Base-by-base conservation (phyloP, 2,888 invertebrate species). In the Cotesia congregata region DNA sequence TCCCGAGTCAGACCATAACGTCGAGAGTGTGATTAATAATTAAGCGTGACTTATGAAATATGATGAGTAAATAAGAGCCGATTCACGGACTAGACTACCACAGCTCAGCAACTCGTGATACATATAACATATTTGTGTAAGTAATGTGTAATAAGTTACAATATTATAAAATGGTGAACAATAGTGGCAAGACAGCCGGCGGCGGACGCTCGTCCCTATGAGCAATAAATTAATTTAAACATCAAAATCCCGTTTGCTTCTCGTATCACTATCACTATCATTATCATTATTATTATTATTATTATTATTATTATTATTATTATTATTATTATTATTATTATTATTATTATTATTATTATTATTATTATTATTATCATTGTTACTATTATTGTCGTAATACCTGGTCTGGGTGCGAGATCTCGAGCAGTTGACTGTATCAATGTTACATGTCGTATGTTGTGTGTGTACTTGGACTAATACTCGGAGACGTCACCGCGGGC, bases 211-310 rank as follows among this genome's bases (percentile, higher is more conserved):
- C 30, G 73, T 67, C 60, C 73, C 50, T 39, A 41, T 59, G 38
- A 72, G 76, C 80, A 79, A 82, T 82, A 82, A 82, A 82, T 82
- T 79, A 79, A 78, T 76, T 80, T 80, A 80, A 79, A 81, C 80
- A 80, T 80, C 79, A 64, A 82, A 82, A 83, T 80, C 82, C 81
- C 64, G 65, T 67, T 50, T 75, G 20, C 39, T 50, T 64, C 64
- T 64, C 62, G 62, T n/a, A 62, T 62, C 62, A 15, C 15, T 62
- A 62, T 62, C 50, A 50, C 12, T 12, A 12, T 50, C 7, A 50
- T 50, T 50, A 50, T 50, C 7, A 50, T 50, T 50, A 50, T 50
- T 64, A 20, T 64, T 9, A 17, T 64, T 6, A 7, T 62, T 70
- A 12, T 30, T 61, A 39, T 70, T 17, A 30, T 41, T 3, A 15